Base-by-base conservation (phyloP, 1,140 invertebrate species). In the Drosophila trapezifrons region DNA sequence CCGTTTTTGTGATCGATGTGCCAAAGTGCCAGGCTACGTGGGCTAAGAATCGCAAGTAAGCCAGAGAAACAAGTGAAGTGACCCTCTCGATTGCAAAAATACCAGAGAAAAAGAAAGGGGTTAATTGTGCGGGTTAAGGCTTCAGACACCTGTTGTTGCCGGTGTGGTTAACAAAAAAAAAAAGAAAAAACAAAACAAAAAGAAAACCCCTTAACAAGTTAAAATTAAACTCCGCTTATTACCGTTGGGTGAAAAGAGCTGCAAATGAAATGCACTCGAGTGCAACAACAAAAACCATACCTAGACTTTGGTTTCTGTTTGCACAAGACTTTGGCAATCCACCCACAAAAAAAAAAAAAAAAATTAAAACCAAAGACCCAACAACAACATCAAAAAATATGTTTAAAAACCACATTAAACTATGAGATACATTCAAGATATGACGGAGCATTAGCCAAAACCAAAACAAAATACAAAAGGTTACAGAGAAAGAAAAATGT, bases 211-310 rank as follows among this genome's bases (percentile, higher is more conserved):
- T 12, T 25, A 22, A 17, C 25, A 46, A 29, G 18, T n/a, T 54
- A 54, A 54, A 54, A 54, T 37, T 54, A 54, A 22, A 54, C 32
- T 22, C 15, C 51, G 13, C 29, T 15, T 20, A 52, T 51, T 51
- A 40, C 17, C 12, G 60, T 43, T 38, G 32, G 25, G 22, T 22
- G 17, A 37, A 55, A 56, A 65, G 40, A 58, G 49, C 62, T 49
- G 52, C 35, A 56, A 60, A 59, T 60, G 60, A 80, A 83, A 74
- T 74, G 72, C 83, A 87, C 79, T 73, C 64, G 54, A 79, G 64
- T 77, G 81, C 74, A 76, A 71, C 70, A 63, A 38, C 52, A 60
- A 55, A 40, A 62, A 49, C 25, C 40, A 25, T 54, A 54, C 22
- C 42, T 29, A 15, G 20, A 10, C 22, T 65, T 46, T 51, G 18